phyloP scores from a whole-genome alignment of 2,888 invertebrate species.

The Quadroppia sp. region DNA sequence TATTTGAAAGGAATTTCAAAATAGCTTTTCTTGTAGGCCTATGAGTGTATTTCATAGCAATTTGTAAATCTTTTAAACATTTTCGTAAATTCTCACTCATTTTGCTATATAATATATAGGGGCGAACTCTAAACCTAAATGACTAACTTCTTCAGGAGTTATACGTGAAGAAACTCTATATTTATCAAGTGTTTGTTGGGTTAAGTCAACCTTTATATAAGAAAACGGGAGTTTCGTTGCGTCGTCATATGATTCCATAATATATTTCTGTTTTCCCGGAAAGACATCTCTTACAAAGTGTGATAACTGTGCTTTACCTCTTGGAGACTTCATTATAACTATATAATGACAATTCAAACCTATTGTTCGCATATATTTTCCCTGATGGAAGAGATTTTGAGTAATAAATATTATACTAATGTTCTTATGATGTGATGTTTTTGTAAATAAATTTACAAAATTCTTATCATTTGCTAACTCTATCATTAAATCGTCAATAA shows the following conservation, averaged over 20 bases:
- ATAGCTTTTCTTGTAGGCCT: neutral
- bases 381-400: conserved; percentile 21
- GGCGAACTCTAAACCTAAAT: neutral
- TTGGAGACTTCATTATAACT: neutral
- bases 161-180: neutral
- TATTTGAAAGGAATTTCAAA: neutral
- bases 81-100: neutral
- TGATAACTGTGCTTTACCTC: neutral
- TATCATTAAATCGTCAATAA: conserved; percentile 12
- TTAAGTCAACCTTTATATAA: neutral
- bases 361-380: neutral
- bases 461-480: conserved; percentile 9
- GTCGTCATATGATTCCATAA: neutral
- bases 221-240: neutral
- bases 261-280: neutral
- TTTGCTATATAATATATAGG: neutral
- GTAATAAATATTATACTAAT: neutral
- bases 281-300: neutral
- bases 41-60: neutral
- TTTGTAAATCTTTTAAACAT: neutral
- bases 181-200: neutral
- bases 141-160: neutral
- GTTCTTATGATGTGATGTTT: neutral
- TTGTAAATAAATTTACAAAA: conserved; percentile 10
- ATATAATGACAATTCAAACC: neutral